These are phyloP conservation scores for Sialia sialis DNA, from an alignment of 2,113 vertebrate species.

Conservation along the genomic window DNA sequence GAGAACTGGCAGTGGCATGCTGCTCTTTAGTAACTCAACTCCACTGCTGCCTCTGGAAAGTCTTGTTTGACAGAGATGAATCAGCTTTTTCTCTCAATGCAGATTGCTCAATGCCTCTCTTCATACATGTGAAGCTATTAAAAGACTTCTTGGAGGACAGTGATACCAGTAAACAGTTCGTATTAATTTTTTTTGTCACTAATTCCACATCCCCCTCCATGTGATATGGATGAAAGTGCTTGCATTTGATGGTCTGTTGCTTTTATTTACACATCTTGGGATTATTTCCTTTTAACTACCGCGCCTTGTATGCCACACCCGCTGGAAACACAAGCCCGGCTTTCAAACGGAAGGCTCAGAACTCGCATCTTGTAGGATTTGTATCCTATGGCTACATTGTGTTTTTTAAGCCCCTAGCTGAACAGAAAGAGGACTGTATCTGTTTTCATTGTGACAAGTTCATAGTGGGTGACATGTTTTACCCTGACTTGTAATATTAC, in stretches of 20 bases:
- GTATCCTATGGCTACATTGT: background rate
- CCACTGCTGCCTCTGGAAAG: background rate
- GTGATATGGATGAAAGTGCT: background rate
- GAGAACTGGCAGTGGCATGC: accelerated
- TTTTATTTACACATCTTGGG: background rate
- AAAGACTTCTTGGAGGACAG: background rate
- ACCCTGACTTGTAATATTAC: background rate
- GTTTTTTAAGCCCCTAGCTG: background rate
- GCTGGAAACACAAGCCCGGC: background rate
- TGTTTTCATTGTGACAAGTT: background rate
- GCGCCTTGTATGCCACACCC: background rate
- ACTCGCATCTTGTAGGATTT: background rate
- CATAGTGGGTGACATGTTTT: background rate
- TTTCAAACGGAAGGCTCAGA: background rate
- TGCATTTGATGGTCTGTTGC: background rate
- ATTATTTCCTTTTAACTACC: background rate
- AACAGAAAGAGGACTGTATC: background rate
- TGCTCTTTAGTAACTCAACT: background rate
- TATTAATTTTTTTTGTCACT: background rate
- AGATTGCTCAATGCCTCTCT: background rate
- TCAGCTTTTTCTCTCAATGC: background rate
- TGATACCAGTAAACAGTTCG: background rate
- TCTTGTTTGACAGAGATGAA: background rate
- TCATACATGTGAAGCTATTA: background rate
- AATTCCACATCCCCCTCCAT: background rate